Evolutionary conservation across 2,113 vertebrate genomes (phyloP).

Genomic region (Barbus barbus): DNA sequence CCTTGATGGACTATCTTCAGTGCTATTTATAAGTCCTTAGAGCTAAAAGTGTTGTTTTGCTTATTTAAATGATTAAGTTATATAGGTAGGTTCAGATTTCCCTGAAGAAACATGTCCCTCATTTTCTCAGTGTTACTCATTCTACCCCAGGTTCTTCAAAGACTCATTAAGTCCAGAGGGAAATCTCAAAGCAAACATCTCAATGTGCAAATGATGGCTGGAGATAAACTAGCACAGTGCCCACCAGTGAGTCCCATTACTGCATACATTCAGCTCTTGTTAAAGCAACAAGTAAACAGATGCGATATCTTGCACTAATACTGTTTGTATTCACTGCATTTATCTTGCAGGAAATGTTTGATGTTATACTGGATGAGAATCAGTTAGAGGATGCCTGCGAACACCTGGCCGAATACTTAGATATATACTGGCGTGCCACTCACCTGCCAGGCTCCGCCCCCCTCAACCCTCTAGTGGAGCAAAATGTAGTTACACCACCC

Average conservation of each 20-base stretch:
- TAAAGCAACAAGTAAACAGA: neutral
- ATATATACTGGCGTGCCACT: constrained; percentile 94
- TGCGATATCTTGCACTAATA: neutral
- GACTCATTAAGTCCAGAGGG: constrained; percentile 92
- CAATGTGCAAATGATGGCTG: constrained; percentile 97
- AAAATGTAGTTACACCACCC: constrained; percentile 82
- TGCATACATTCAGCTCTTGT: neutral
- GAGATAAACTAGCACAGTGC: constrained; percentile 94
- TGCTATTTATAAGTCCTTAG: neutral
- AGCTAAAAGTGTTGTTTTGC: neutral
- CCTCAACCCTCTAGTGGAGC: constrained; percentile 78
- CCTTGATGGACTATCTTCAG: too few species aligned
- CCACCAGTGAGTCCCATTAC: constrained; percentile 81
- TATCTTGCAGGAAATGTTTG: constrained; percentile 86
- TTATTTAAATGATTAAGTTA: too few species aligned
- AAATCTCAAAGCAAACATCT: constrained; percentile 98
- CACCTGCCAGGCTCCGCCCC: constrained; percentile 83
- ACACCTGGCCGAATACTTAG: constrained; percentile 92
- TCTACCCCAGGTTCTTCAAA: constrained; percentile 84
- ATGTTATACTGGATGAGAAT: constrained; percentile 96
- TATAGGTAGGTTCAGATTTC: neutral
- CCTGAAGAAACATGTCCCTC: too few species aligned
- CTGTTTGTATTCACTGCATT: neutral
- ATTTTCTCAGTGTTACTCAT: constrained; percentile 1
- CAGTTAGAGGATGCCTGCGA: constrained; percentile 95